A percentile compares a stretch with the other conserved stretches of the same genome.
Evolutionary conservation across 2,797 vertebrate genomes (phyloP).

Genomic region (Steatocranus sp.): DNA sequence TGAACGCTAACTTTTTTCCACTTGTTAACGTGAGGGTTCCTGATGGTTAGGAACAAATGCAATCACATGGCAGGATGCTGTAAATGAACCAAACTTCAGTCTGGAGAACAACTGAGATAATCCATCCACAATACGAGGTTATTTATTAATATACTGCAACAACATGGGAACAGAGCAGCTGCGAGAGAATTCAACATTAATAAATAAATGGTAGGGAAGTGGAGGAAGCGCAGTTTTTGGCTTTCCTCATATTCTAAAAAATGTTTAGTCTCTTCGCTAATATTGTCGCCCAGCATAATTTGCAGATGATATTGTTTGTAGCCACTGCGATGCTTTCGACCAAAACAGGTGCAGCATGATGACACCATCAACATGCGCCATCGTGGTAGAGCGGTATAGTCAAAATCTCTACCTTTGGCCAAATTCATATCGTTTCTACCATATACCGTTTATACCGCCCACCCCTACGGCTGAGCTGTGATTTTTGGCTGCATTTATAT

Average conservation of each 20-base stretch:
- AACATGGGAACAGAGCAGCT: not conserved
- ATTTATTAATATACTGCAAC: not conserved
- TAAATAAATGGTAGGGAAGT: fast-evolving
- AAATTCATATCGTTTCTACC: not conserved
- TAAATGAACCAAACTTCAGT: fast-evolving
- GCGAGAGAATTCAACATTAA: not conserved
- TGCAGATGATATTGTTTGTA: not conserved
- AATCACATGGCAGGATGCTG: fast-evolving
- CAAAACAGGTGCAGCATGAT: not conserved
- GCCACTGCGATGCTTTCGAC: not conserved
- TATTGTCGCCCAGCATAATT: not conserved
- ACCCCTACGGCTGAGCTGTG: not conserved
- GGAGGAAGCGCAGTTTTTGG: not conserved
- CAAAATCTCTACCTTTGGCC: fast-evolving
- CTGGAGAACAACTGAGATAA: not conserved
- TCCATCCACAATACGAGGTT: fast-evolving
- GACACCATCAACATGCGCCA: not conserved
- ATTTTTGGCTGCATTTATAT: not conserved
- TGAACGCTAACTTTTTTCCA: fast-evolving
- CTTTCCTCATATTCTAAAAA: fast-evolving
- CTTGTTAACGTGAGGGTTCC: fast-evolving
- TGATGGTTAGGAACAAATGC: fast-evolving
- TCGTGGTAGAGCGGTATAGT: not conserved
- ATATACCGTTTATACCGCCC: fast-evolving
- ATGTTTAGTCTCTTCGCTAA: fast-evolving